phyloP scores from a whole-genome alignment of 2,113 vertebrate species.

The Isurus oxyrinchus region DNA sequence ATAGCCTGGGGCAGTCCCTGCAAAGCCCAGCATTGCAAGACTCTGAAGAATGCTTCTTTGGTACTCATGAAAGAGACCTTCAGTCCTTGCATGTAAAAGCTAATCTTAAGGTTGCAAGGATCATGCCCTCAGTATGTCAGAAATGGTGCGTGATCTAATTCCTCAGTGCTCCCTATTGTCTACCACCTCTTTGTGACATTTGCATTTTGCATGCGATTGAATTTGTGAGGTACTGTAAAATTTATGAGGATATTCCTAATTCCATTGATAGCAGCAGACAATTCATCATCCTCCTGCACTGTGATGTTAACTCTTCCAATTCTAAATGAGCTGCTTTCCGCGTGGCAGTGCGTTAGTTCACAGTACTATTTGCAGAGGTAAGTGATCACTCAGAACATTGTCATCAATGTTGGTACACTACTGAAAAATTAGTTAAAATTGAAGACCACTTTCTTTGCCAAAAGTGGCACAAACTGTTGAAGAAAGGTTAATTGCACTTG shows the following conservation, averaged over 20 bases:
- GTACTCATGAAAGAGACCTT: not conserved
- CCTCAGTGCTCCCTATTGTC: not conserved
- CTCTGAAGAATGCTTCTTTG: not conserved
- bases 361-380: not conserved
- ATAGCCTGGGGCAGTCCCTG: not conserved
- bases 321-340: not conserved
- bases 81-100: slow-evolving; percentile 4
- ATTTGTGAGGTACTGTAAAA: slow-evolving; percentile 27
- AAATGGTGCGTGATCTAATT: slow-evolving; percentile 26
- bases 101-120: slow-evolving; percentile 13
- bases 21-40: not conserved
- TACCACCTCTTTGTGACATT: slow-evolving; percentile 2
- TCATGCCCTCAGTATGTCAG: not conserved
- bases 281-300: slow-evolving; percentile 15
- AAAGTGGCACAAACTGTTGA: not conserved
- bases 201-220: slow-evolving; percentile 33
- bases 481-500: not conserved
- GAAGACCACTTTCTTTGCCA: not conserved
- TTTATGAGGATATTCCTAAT: slow-evolving; percentile 32
- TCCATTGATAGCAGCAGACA: slow-evolving; percentile 26
- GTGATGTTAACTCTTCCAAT: not conserved
- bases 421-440: not conserved
- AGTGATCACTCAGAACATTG: not conserved
- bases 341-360: not conserved
- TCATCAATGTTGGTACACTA: not conserved